Base-by-base conservation (phyloP, 2,797 vertebrate genomes). In the Pseudochromis fuscus region DNA sequence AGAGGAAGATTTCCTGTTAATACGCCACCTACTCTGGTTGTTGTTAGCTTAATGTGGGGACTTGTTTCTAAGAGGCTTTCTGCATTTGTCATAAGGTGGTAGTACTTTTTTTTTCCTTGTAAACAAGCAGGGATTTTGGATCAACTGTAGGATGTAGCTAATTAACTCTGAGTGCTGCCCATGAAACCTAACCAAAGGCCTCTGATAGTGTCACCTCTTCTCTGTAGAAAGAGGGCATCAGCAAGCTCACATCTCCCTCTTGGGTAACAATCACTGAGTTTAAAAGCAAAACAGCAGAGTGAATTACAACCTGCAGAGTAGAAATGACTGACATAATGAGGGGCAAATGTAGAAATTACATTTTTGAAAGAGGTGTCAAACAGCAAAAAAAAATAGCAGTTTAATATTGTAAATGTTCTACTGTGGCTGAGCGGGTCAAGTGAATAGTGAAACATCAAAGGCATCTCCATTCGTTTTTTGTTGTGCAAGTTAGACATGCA, bases 121-220 rank as follows among this genome's bases (percentile, higher is more conserved):
- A 82, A 70, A 87, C 72, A 85, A 72, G 38, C 50, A 28, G 42
- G 56, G 70, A 80, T 80, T 85, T 81, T 50, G 35, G 51, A 70
- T 72, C 37, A 44, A 67, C 53, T 67, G 80, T 80, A 56, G 68
- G 76, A 68, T 74, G 63, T 63, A 67, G 77, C 67, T 77, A 75
- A 84, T 86, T 72, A 84, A 81, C 58, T 69, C 35, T 11, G 62
- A 81, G 64, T 16, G 33, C 52, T 75, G 65, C 56, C 72, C 18
- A 4, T 76, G 51, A 76, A 85, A 77, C 53, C 21, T 51, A 53
- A 79, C 53, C 70, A 53, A 37, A 71, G 44, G 61, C 49, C 25
- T 53, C 53, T 25, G 7, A 31, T 67, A 49, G 66, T 23, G 25
- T 27, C 45, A 71, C 50, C 31, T 35, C 16, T 46, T 30, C 57